These are phyloP conservation scores for Cylloceria caligata DNA, from an alignment of 2,888 invertebrate species.

Conservation along the genomic window DNA sequence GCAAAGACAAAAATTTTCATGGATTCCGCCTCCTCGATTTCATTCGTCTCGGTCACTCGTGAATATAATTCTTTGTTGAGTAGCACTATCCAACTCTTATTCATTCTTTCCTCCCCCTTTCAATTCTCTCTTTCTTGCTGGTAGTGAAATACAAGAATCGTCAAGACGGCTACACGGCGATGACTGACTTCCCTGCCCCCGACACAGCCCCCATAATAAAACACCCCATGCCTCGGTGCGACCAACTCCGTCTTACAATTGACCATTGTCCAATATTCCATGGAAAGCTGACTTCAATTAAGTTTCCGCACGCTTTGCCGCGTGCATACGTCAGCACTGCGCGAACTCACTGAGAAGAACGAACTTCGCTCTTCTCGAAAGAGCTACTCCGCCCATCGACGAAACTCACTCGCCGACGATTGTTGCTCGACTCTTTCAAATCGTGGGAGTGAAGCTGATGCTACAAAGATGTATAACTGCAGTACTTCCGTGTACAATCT, in stretches of 20 bases:
- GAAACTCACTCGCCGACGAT: constrained; percentile 62
- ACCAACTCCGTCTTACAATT: constrained; percentile 74
- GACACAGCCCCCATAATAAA: constrained; percentile 81
- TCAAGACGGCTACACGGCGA: constrained; percentile 31
- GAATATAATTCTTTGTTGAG: constrained; percentile 65
- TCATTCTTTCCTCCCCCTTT: constrained; percentile 45
- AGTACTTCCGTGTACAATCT: constrained; percentile 11
- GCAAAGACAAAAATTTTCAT: constrained; percentile 67
- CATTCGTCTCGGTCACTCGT: constrained; percentile 62
- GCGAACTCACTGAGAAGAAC: constrained; percentile 44
- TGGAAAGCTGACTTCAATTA: constrained; percentile 82
- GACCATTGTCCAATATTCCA: constrained; percentile 77
- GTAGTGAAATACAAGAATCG: constrained; percentile 22
- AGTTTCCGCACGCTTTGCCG: constrained; percentile 80
- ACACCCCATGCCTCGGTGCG: constrained; percentile 78
- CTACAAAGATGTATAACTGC: constrained; percentile 56
- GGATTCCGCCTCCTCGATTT: constrained; percentile 73
- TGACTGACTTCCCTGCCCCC: constrained; percentile 66
- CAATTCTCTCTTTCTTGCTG: constrained; percentile 14
- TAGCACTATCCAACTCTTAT: constrained; percentile 38
- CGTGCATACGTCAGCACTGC: constrained; percentile 61
- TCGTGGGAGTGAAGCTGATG: constrained; percentile 71
- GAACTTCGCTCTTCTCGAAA: constrained; percentile 52
- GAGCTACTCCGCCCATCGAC: constrained; percentile 75
- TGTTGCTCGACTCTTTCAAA: constrained; percentile 72